Conservation (phyloP, 2,797 vertebrate species). For the Harpagifer antarcticus region DNA sequence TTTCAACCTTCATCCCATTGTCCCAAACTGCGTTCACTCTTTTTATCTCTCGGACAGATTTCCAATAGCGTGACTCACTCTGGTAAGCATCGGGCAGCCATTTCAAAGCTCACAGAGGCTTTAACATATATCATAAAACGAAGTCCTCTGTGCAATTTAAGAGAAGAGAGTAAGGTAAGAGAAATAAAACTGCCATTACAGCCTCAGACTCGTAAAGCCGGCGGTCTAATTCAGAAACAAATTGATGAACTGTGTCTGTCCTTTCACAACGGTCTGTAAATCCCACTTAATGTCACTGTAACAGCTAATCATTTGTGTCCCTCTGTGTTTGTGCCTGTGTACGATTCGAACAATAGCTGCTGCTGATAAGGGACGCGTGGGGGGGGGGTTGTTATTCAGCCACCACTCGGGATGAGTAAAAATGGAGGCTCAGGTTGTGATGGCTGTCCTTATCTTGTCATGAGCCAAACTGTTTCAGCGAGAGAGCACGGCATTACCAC, state of each 20-base stretch:
- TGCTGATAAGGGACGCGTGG: conserved; percentile 29
- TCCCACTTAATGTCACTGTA: conserved; percentile 65
- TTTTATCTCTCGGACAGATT: conserved; percentile 60
- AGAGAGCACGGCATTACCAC: conserved; percentile 55
- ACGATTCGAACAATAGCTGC: conserved; percentile 43
- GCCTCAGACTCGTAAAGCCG: conserved; percentile 46
- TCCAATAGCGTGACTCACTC: conserved; percentile 68
- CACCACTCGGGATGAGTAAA: conserved; percentile 52
- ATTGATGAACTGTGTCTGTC: conserved; percentile 71
- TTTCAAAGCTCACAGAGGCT: conserved; percentile 62
- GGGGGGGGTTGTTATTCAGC: conserved; percentile 37
- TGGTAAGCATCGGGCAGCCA: conserved; percentile 68
- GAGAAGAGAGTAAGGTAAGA: neutral
- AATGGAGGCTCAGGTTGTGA: conserved; percentile 67
- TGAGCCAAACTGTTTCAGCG: conserved; percentile 67
- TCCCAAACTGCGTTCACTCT: conserved; percentile 30
- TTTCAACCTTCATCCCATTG: conserved; percentile 44
- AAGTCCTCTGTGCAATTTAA: conserved; percentile 1
- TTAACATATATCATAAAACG: conserved; percentile 45
- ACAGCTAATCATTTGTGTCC: conserved; percentile 53
- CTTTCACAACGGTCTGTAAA: conserved; percentile 68
- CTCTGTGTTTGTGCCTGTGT: conserved; percentile 17
- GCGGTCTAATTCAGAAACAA: conserved; percentile 55
- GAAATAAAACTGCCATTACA: conserved; percentile 25
- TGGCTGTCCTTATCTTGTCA: conserved; percentile 79